Base-by-base conservation (phyloP, 2,888 invertebrate genomes). In the Cordilura impudica region DNA sequence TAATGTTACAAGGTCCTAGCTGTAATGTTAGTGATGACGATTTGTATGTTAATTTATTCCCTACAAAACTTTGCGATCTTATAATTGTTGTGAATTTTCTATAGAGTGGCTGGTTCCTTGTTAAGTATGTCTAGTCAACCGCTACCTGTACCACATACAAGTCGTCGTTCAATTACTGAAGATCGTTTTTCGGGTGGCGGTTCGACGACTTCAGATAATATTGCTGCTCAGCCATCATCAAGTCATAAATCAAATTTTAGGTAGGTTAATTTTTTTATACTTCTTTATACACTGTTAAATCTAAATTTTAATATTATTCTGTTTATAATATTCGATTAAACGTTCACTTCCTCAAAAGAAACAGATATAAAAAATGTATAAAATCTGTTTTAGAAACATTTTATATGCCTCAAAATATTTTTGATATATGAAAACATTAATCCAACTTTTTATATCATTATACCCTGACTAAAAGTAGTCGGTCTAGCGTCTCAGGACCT, bases 241-340 rank as follows among this genome's bases (percentile, higher is more conserved):
- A 90, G 90, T 78, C 89, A 89, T 71, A 90, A 90, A 83, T 90
- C 90, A 0, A 90, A 90, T 79, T 90, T 88, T 79, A 87, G 87
- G 86, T 86, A 82, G 71, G 65, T 61, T 31, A n/a, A n/a, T n/a
- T n/a, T n/a, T n/a, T n/a, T n/a, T n/a, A n/a, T n/a, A n/a, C n/a
- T n/a, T 19, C 23, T 23, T n/a, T 51, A 19, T 8, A 31, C 10
- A 53, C 26, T 53, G 51, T 6, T n/a, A n/a, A 54, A 10, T 10
- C 0, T 21, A 26, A 23, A n/a, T 39, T 53, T 61, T 51, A 2
- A 14, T 7, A 21, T n/a, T n/a, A n/a, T n/a, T n/a, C n/a, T n/a
- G n/a, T n/a, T n/a, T n/a, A n/a, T n/a, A n/a, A n/a, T n/a, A n/a
- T n/a, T n/a, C n/a, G n/a, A n/a, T n/a, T n/a, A n/a, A n/a, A n/a